Conservation (phyloP, 35 echinoderm and acorn worm species). For the Apostichopus japonicus region DNA sequence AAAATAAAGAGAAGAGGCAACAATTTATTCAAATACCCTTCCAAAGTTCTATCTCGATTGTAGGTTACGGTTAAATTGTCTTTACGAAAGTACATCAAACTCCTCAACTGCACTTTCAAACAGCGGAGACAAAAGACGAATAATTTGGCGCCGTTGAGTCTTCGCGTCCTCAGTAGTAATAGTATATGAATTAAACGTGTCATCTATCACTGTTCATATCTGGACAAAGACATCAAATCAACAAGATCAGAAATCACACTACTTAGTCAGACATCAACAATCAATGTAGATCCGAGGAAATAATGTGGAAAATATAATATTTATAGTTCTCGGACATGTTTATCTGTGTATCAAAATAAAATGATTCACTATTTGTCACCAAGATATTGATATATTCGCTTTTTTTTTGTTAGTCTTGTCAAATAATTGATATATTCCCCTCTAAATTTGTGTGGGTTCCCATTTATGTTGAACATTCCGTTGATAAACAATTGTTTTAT, state of each 20-base stretch:
- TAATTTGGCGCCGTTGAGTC: not conserved
- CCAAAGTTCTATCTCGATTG: not conserved
- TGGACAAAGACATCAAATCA: not conserved
- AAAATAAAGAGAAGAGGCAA: not conserved
- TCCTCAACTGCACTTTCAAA: not conserved
- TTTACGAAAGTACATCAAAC: constrained; percentile 19
- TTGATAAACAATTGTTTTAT: no score
- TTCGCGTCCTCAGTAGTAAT: not conserved
- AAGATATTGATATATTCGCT: not conserved
- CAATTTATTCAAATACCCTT: not conserved
- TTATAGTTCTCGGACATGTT: no score
- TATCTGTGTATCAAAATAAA: not conserved
- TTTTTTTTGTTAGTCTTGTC: no score
- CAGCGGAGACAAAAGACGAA: not conserved
- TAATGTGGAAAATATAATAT: not conserved
- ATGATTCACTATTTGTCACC: not conserved
- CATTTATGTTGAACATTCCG: no score
- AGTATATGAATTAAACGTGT: not conserved
- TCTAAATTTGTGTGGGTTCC: no score
- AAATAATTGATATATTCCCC: no score
- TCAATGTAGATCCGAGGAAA: not conserved
- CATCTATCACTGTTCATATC: not conserved
- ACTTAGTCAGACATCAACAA: not conserved
- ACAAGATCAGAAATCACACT: not conserved
- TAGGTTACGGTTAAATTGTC: not conserved